Evolutionary conservation across 2,797 vertebrate genomes (phyloP).

Genomic region (Lepus townsendii): DNA sequence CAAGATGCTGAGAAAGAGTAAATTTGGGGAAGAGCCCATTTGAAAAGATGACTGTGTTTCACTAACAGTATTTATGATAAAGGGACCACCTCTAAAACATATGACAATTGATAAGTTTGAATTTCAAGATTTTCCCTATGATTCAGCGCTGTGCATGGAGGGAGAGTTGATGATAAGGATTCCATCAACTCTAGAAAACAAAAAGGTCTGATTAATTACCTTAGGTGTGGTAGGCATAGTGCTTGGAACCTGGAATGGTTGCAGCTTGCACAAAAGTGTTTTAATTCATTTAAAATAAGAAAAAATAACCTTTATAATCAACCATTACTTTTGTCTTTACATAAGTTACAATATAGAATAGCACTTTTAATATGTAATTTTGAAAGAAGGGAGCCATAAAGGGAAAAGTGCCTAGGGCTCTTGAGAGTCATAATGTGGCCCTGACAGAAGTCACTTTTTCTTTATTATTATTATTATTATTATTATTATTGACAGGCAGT

Average conservation of each 20-base stretch:
- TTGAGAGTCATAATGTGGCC: neutral
- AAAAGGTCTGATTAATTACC: no score
- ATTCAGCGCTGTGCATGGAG: no score
- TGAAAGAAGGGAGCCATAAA: neutral
- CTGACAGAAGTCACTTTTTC: neutral
- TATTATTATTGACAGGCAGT: no score
- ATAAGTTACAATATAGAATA: neutral
- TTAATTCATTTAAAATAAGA: conserved; percentile 3
- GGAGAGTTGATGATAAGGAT: neutral
- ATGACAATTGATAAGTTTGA: neutral
- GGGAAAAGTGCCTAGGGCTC: neutral
- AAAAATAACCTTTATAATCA: neutral
- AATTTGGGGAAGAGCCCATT: neutral
- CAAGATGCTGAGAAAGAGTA: neutral
- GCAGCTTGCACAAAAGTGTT: neutral
- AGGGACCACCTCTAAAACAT: neutral
- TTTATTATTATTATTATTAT: neutral
- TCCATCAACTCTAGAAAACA: neutral
- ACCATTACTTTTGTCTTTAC: neutral
- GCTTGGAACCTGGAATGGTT: neutral
- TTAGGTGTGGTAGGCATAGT: neutral
- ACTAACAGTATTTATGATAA: neutral
- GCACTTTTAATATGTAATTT: neutral
- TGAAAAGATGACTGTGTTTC: neutral
- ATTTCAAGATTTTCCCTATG: neutral